Percentiles rank a stretch among this genome's conserved stretches.
These are phyloP conservation scores for Nerophis ophidion DNA, from an alignment of 2,113 vertebrate genomes.

Conservation along the genomic window DNA sequence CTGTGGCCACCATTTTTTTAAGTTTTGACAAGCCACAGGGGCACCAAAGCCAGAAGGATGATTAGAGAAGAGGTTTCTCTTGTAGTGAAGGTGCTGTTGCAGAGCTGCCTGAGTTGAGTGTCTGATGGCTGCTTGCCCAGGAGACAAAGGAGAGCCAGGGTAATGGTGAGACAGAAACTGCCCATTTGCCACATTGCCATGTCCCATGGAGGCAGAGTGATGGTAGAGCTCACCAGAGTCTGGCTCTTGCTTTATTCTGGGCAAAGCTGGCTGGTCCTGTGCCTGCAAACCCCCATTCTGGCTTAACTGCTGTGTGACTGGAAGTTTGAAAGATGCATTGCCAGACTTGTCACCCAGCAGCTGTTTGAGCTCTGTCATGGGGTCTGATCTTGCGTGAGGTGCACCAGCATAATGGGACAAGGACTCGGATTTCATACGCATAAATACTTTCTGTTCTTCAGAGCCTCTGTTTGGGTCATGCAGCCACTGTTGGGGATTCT, in stretches of 20 bases:
- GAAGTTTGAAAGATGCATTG: conserved; percentile 78
- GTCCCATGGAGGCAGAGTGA: conserved; percentile 53
- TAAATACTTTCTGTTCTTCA: conserved; percentile 61
- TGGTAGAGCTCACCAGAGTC: conserved; percentile 64
- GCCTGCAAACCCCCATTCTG: conserved; percentile 55
- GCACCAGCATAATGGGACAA: conserved; percentile 54
- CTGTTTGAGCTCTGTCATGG: conserved; percentile 92
- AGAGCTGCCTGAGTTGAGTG: conserved; percentile 88
- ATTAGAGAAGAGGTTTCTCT: conserved; percentile 85
- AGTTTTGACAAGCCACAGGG: conserved; percentile 64
- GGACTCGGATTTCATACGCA: conserved; percentile 66
- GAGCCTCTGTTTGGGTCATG: conserved; percentile 48
- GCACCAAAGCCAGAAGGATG: conserved; percentile 55
- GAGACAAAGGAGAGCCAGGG: conserved; percentile 55
- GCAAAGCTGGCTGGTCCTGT: conserved; percentile 40
- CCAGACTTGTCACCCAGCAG: conserved; percentile 84
- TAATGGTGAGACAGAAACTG: conserved; percentile 64
- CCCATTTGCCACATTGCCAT: conserved; percentile 64
- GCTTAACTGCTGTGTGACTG: conserved; percentile 58
- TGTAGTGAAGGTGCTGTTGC: conserved; percentile 94
- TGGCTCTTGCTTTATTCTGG: conserved; percentile 70
- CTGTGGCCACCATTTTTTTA: conserved; percentile 83
- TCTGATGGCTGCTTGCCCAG: conserved; percentile 70
- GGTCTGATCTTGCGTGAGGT: conserved; percentile 71
- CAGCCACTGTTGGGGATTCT: conserved; percentile 60